Conservation (phyloP, 2,888 invertebrate species). For the Pandemis heparana region DNA sequence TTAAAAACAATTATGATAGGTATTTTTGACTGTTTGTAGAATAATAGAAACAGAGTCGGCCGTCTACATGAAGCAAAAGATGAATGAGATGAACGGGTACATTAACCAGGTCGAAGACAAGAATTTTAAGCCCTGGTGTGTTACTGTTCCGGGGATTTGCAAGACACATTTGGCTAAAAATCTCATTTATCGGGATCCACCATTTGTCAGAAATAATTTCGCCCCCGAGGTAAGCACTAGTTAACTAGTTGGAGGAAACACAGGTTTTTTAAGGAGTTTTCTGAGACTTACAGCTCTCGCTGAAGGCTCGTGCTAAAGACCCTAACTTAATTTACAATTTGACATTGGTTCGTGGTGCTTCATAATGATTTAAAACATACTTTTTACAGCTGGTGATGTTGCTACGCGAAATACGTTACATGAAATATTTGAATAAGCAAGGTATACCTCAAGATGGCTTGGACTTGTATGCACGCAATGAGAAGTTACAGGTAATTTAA, state of each 20-base stretch:
- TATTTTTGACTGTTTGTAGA: constrained; percentile 56
- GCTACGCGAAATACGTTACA: constrained; percentile 92
- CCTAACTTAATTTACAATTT: too few species aligned
- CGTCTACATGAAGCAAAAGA: constrained; percentile 83
- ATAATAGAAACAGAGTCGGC: constrained; percentile 87
- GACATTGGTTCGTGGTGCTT: too few species aligned
- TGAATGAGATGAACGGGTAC: constrained; percentile 88
- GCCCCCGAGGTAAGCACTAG: constrained; percentile 86
- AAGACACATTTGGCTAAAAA: constrained; percentile 86
- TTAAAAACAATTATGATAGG: background rate
- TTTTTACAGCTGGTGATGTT: constrained; percentile 87
- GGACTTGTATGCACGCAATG: constrained; percentile 88
- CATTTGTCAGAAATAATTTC: constrained; percentile 88
- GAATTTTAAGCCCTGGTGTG: constrained; percentile 90
- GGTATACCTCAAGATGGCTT: constrained; percentile 87
- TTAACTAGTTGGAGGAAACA: background rate
- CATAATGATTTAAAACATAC: too few species aligned
- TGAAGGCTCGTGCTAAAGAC: too few species aligned
- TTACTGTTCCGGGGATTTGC: constrained; percentile 88
- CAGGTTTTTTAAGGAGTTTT: too few species aligned
- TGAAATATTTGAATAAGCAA: constrained; percentile 88
- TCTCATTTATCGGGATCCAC: constrained; percentile 83
- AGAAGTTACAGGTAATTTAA: constrained; percentile 86
- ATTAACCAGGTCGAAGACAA: constrained; percentile 87
- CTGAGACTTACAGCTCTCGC: too few species aligned